phyloP scores from a whole-genome alignment of 2,113 vertebrate genomes.

The Odobenus rosmarus region DNA sequence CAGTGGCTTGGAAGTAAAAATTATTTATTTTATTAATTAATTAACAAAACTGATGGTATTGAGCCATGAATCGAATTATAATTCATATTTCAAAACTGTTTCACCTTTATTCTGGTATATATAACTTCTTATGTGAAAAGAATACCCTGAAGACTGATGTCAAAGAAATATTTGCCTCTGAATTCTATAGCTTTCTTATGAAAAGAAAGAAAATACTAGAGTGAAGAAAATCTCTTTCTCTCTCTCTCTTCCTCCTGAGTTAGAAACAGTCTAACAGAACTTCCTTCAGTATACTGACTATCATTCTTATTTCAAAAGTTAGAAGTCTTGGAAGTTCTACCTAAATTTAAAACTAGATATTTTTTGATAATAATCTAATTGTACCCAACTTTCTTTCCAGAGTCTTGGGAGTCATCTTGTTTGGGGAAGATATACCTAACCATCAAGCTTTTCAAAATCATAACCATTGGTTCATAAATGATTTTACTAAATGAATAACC shows the following conservation, averaged over 20 bases:
- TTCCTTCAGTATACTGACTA: neutral
- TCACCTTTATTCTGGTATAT: neutral
- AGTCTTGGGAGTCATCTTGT: neutral
- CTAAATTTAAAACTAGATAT: conserved; percentile 15
- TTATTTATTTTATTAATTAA: conserved; percentile 18
- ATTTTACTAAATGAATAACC: neutral
- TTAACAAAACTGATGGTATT: neutral
- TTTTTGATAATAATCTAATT: neutral
- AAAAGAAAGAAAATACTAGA: neutral
- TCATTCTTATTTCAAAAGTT: neutral
- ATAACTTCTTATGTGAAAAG: neutral
- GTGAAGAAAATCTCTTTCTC: neutral
- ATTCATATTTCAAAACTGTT: neutral
- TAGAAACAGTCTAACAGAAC: neutral
- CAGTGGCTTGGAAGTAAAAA: neutral
- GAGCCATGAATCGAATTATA: neutral
- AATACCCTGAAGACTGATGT: neutral
- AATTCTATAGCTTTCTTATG: neutral
- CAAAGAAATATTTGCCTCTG: neutral
- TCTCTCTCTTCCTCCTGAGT: neutral
- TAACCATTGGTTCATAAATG: neutral
- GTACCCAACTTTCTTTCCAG: neutral
- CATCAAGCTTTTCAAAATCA: neutral
- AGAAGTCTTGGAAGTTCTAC: neutral
- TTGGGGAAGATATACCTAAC: neutral